Evolutionary conservation across 2,888 invertebrate genomes (phyloP), one percentile per base, ranked within the genome.

Genomic region (Incurvaria masculella): DNA sequence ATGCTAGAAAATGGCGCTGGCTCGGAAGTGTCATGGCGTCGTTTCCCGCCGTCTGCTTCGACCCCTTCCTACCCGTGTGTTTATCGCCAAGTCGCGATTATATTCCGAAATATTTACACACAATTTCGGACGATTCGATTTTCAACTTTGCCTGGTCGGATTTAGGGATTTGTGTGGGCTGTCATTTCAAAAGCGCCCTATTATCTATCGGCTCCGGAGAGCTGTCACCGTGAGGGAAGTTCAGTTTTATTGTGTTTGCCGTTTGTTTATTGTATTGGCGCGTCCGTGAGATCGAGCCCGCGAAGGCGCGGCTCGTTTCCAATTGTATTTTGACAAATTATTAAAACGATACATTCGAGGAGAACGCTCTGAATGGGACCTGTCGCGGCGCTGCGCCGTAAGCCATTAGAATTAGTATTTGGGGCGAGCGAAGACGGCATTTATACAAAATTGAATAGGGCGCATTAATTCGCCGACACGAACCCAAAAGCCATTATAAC

Each of bases 211-310:
- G 59, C 60, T 58, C 60, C 52, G 56, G 59, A 61, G 60, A 53
- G 59, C 55, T 56, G 60, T 57, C 60, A 62, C 62, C 62, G 61
- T 61, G 59, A 66, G 62, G 66, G 68, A 68, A 68, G 66, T 68
- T 68, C 66, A 65, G 64, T 68, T 70, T 72, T 71, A 73, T 73
- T 71, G 68, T 72, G 66, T 72, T 69, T 70, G 69, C 59, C 59
- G 63, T 71, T 68, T 66, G 65, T 69, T 71, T 69, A 74, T 72
- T 69, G 71, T 72, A 68, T 66, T 69, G 66, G 62, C 62, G 63
- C 67, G 62, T 65, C 61, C 60, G 59, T 58, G 58, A 57, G 55
- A 57, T 61, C 57, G 61, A 14, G 60, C 61, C 62, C 64, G 66
- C 61, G 56, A 60, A 57, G 59, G 61, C 64, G 64, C 68, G 64